These are phyloP conservation scores for Neodiprion virginianus DNA, from an alignment of 1,140 invertebrate species.

Conservation along the genomic window DNA sequence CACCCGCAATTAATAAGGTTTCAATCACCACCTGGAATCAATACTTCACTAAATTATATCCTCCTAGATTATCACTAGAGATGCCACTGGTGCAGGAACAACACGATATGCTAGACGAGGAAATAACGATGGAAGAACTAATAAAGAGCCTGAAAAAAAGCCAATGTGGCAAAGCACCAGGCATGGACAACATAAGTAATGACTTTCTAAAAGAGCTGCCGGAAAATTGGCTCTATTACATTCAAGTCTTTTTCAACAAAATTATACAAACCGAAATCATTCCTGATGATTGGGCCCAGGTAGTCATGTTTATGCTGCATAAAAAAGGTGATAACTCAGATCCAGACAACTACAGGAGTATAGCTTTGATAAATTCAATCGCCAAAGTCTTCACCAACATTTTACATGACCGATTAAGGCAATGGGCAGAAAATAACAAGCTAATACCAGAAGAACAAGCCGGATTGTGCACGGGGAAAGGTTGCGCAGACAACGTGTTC, in stretches of 20 bases:
- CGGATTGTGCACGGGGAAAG: too few species aligned
- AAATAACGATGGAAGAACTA: slow-evolving; percentile 14
- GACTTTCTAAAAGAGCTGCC: slow-evolving; percentile 14
- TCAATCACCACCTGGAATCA: neutral
- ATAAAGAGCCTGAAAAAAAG: slow-evolving; percentile 10
- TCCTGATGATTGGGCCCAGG: neutral
- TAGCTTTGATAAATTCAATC: slow-evolving; percentile 13
- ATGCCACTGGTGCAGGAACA: neutral
- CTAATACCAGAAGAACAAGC: too few species aligned
- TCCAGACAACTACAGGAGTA: slow-evolving; percentile 17
- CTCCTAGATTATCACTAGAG: neutral
- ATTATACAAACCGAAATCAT: neutral
- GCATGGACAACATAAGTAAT: slow-evolving; percentile 4
- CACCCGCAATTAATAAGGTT: neutral
- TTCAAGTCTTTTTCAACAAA: neutral
- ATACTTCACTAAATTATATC: neutral
- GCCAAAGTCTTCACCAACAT: neutral
- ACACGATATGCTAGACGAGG: slow-evolving; percentile 5
- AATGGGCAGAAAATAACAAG: neutral
- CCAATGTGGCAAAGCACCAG: slow-evolving; percentile 17
- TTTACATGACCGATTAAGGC: neutral
- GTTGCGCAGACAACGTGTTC: too few species aligned
- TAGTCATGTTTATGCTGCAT: neutral
- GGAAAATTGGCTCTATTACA: slow-evolving; percentile 10
- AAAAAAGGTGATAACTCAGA: slow-evolving; percentile 16